Percentiles rank a stretch among this genome's conserved stretches.
Conservation (phyloP, 23 tunicate species). For the Halocynthia roretzi region DNA sequence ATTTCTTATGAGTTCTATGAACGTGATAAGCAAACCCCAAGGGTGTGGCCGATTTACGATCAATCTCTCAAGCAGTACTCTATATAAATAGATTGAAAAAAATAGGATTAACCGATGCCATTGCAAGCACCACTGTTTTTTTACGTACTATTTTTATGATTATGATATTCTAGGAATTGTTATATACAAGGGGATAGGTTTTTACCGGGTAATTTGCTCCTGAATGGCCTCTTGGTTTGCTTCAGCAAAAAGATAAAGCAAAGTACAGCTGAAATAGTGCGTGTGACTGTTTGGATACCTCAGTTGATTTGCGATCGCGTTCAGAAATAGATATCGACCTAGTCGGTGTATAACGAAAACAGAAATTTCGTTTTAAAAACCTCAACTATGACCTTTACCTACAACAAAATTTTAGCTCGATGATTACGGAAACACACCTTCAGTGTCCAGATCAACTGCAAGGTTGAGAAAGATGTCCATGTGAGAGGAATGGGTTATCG, state of each 20-base stretch:
- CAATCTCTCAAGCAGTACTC: slow-evolving; percentile 94
- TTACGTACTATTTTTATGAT: too few relatives aligned
- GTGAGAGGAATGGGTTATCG: slow-evolving; percentile 86
- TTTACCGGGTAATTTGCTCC: slow-evolving; percentile 95
- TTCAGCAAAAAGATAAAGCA: slow-evolving; percentile 96
- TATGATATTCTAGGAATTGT: not conserved
- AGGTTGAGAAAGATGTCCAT: slow-evolving; percentile 99
- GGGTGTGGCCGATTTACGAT: slow-evolving; percentile 97
- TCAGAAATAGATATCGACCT: slow-evolving; percentile 98
- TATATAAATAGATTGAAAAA: slow-evolving; percentile 13
- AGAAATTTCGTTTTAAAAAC: not conserved
- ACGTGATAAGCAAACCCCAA: slow-evolving; percentile 99
- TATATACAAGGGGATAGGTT: not conserved
- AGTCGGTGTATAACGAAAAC: not conserved
- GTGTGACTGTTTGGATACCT: slow-evolving; percentile 99
- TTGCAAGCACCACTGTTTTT: too few relatives aligned
- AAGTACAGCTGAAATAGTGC: slow-evolving; percentile 94
- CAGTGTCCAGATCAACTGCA: slow-evolving; percentile 90
- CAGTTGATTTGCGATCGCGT: slow-evolving; percentile 98
- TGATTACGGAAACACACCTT: slow-evolving; percentile 30
- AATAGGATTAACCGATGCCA: not conserved
- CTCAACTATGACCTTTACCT: not conserved
- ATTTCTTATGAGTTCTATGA: slow-evolving; percentile 88
- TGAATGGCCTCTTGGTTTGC: slow-evolving; percentile 81
- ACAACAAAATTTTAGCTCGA: not conserved